Base-by-base conservation (phyloP, 2,888 invertebrate genomes). In the Mimachlamys varia region DNA sequence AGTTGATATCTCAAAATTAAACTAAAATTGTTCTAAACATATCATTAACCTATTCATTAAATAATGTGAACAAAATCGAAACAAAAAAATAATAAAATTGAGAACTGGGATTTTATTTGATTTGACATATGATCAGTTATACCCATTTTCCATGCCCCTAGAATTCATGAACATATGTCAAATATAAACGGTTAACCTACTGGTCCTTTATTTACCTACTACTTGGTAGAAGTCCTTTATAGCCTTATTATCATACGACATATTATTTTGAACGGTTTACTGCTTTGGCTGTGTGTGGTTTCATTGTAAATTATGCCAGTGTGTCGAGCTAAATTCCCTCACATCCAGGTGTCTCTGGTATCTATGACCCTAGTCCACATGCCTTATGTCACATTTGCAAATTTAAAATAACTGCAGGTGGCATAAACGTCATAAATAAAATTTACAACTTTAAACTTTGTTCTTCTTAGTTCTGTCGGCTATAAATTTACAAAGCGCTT, bases 261-360 rank as follows among this genome's bases (percentile, higher is more conserved):
- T 13, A 27, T 5, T 27, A 76, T 76, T 76, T 76, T 76, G 76
- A 76, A 76, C 76, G 76, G 76, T 76, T 76, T 76, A 76, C 76
- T 76, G 13, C 76, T 76, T 76, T 15, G 15, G 10, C 76, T 33
- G 76, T 76, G 76, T 76, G 76, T 76, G 76, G 76, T 76, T 27
- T 15, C 12, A 76, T 17, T 15, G 76, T 76, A 76, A 76, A 76
- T 76, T 33, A 76, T 12, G 33, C 33, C 33, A 27, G 13, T 15
- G 33, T 76, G 76, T 76, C 76, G 33, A 0, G 0, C 17, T 10
- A 22, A 27, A 62, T 62, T 76, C 33, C 33, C 15, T 76, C 76
- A 27, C 22, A 27, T 76, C 76, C 33, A 33, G 27, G 27, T 76
- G 76, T 76, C 76, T 76, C 0, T 5, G 27, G n/a, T 22, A 62